Percentiles rank a stretch among this genome's conserved stretches.
These are phyloP conservation scores for Petrocephalus microphthalmus DNA, from an alignment of 2,113 vertebrate species.

Conservation along the genomic window DNA sequence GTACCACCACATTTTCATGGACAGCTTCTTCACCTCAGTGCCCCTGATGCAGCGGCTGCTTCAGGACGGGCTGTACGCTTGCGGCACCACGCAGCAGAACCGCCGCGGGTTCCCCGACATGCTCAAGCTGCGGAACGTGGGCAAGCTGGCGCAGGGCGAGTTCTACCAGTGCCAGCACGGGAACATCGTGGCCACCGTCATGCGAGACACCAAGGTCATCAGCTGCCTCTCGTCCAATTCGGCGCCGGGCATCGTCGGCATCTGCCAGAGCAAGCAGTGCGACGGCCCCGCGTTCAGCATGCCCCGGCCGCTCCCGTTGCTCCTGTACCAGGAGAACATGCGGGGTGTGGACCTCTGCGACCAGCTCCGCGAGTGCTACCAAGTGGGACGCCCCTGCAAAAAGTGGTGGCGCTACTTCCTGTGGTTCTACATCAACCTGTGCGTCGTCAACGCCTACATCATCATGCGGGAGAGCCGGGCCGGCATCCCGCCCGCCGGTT, in stretches of 20 bases:
- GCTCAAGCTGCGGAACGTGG: conserved; percentile 60
- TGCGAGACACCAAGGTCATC: conserved; percentile 59
- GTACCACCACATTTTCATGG: conserved; percentile 68
- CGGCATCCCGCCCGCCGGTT: conserved; percentile 55
- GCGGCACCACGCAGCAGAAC: conserved; percentile 59
- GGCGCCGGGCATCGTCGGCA: conserved; percentile 66
- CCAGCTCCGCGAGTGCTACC: conserved; percentile 70
- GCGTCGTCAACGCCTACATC: conserved; percentile 69
- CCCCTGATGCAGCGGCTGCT: conserved; percentile 63
- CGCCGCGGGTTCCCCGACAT: conserved; percentile 66
- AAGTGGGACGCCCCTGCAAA: conserved; percentile 66
- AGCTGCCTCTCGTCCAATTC: conserved; percentile 68
- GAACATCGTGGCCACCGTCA: conserved; percentile 66
- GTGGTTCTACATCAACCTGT: conserved; percentile 72
- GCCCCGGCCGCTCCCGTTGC: conserved; percentile 61
- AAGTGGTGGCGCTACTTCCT: conserved; percentile 75
- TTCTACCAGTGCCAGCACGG: conserved; percentile 71
- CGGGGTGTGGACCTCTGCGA: conserved; percentile 67
- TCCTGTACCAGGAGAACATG: conserved; percentile 73
- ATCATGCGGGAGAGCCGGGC: conserved; percentile 61
- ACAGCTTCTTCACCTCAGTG: conserved; percentile 69
- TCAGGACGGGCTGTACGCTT: conserved; percentile 61
- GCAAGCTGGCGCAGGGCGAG: conserved; percentile 63
- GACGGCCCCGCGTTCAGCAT: conserved; percentile 47
- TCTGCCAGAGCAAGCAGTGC: conserved; percentile 55